Evolutionary conservation across 2,113 vertebrate species (phyloP), one percentile per base, ranked within the genome.

Genomic region (Syrmaticus mikado): DNA sequence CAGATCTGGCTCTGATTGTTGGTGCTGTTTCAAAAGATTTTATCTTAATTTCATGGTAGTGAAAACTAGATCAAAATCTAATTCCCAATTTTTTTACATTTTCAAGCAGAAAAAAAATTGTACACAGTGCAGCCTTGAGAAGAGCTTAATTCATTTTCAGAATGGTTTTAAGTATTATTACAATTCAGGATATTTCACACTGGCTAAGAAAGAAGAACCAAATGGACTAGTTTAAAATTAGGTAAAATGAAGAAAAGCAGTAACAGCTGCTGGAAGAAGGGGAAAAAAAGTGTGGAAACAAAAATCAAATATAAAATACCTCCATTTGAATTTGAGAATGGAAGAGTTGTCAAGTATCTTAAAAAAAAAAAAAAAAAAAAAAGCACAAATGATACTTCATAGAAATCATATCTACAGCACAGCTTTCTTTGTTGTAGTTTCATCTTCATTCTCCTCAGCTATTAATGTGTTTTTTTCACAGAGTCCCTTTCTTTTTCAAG

Each of bases 371-470:
- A 52, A 28, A 53, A 30, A 19, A 19, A 55, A 55, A 55, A 2
- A 3, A 55, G 22, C 58, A 25, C 34, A 62, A 62, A 17, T 38
- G 36, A 62, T 36, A 17, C 36, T 40, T 62, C 36, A 38, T 32
- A 86, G 4, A 34, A 45, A 82, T 27, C 78, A 38, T 85, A 34
- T 88, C 24, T 88, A 85, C 6, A 90, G n/a, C 27, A 46, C 13
- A 81, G n/a, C 57, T 78, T 87, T 3, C 8, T 91, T 52, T 65
- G 38, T 84, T 89, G 45, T 11, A 72, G 17, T n/a, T 87, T 79
- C 80, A 9, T 41, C 79, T 62, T 84, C 45, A 81, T 93, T 90
- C 43, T 93, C n/a, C 25, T 87, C 45, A 72, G 50, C 92, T 85
- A 61, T 75, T 93, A 82, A 90, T 38, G 14, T 70, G 21, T 34